Percentiles rank a stretch among this genome's conserved stretches.
Evolutionary conservation across 2,797 vertebrate species (phyloP).

Genomic region (Benthosema pterotum): DNA sequence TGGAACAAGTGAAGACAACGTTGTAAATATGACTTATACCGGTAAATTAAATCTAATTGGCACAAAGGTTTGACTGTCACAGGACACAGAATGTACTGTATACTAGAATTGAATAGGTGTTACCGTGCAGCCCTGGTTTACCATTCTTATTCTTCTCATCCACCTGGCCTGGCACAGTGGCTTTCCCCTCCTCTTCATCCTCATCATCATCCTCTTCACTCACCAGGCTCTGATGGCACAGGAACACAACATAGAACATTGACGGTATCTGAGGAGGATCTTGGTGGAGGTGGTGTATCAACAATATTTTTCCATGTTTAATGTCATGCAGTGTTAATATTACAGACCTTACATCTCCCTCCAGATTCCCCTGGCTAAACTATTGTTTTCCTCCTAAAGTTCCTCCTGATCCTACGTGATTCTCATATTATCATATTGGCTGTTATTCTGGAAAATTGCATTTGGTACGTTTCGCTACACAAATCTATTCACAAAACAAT

Average conservation of each 20-base stretch:
- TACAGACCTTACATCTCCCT: not conserved
- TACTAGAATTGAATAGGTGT: not conserved
- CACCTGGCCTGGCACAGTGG: slow-evolving; percentile 30
- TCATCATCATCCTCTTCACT: slow-evolving; percentile 96
- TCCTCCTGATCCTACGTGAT: not conserved
- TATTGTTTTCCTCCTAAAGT: slow-evolving; percentile 1
- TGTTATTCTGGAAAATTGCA: not conserved
- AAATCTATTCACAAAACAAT: too few species aligned
- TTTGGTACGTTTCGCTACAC: too few species aligned
- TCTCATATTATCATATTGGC: not conserved
- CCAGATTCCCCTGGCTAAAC: not conserved
- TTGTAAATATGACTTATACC: not conserved
- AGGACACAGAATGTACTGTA: not conserved
- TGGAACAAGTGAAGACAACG: not conserved
- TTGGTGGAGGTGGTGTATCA: not conserved
- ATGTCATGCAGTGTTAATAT: too few species aligned
- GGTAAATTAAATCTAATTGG: too few species aligned
- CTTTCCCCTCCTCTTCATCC: slow-evolving; percentile 83
- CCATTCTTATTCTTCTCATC: slow-evolving; percentile 78
- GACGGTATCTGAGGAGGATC: not conserved
- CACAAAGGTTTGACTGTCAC: too few species aligned
- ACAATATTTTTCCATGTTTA: too few species aligned
- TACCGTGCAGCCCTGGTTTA: slow-evolving; percentile 81
- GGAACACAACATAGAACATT: not conserved
- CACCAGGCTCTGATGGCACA: slow-evolving; percentile 81